Evolutionary conservation across 2,888 invertebrate genomes (phyloP).

Genomic region (Dryobotodes eremita): DNA sequence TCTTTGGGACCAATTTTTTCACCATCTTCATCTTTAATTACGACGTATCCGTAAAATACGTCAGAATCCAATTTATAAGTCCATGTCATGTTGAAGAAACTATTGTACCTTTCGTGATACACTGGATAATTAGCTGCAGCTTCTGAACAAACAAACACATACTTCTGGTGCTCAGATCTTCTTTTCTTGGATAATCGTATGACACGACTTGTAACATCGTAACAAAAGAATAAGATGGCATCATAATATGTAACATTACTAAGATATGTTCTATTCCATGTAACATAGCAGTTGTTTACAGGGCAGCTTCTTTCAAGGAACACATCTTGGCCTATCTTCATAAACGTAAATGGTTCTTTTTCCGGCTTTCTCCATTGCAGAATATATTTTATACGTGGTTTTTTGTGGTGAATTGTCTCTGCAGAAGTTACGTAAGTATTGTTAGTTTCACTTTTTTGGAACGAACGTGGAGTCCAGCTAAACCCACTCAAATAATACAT

Average conservation of each 20-base stretch:
- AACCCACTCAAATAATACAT: conserved; percentile 26
- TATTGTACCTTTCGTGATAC: conserved; percentile 68
- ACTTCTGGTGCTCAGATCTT: conserved; percentile 44
- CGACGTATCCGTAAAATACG: conserved; percentile 73
- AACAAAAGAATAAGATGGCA: conserved; percentile 42
- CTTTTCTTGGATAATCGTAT: conserved; percentile 19
- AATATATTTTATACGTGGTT: conserved; percentile 41
- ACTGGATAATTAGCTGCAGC: conserved; percentile 74
- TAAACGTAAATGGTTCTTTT: conserved; percentile 22
- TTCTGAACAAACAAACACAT: conserved; percentile 70
- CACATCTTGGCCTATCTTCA: conserved; percentile 38
- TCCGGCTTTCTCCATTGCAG: conserved; percentile 42
- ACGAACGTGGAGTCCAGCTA: not conserved
- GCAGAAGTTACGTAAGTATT: not conserved
- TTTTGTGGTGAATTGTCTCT: conserved; percentile 2
- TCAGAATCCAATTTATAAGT: conserved; percentile 79
- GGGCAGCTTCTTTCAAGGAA: conserved; percentile 39
- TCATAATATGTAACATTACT: conserved; percentile 28
- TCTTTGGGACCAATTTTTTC: conserved; percentile 73
- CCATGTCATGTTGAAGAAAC: conserved; percentile 80
- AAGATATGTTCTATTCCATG: conserved; percentile 41
- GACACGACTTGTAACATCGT: not conserved
- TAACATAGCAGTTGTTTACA: conserved; percentile 49
- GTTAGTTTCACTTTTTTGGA: not conserved
- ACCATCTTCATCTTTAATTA: conserved; percentile 68